Evolutionary conservation across 2,113 vertebrate genomes (phyloP).

Genomic region (Peromyscus maniculatus): DNA sequence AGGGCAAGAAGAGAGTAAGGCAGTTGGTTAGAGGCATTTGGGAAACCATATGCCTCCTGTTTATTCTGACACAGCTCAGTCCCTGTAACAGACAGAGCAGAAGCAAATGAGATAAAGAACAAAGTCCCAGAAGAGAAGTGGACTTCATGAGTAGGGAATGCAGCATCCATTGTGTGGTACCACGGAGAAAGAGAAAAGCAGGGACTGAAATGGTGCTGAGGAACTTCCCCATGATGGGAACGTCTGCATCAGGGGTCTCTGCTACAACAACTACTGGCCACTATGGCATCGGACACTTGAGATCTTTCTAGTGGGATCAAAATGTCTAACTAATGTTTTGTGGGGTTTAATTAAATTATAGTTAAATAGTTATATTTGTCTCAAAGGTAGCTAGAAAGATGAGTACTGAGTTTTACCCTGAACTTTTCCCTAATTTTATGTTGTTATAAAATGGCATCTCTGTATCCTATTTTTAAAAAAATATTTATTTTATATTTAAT

Average conservation of each 20-base stretch:
- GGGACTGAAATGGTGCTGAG: background rate
- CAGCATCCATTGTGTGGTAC: background rate
- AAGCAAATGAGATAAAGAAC: slow-evolving; percentile 44
- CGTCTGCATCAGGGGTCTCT: background rate
- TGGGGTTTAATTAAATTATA: background rate
- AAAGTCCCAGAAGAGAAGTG: background rate
- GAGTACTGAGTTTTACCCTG: background rate
- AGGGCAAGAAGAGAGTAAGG: background rate
- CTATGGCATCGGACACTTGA: background rate
- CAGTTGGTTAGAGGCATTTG: slow-evolving; percentile 24
- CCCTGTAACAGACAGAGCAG: background rate
- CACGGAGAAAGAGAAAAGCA: background rate
- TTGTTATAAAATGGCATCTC: background rate
- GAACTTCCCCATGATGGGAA: background rate
- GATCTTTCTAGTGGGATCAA: background rate
- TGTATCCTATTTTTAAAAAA: background rate
- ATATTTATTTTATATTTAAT: background rate
- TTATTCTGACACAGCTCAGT: slow-evolving; percentile 3
- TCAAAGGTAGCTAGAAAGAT: background rate
- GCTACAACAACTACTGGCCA: background rate
- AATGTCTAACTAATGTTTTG: background rate
- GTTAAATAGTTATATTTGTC: slow-evolving; percentile 29
- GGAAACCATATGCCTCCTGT: slow-evolving; percentile 7
- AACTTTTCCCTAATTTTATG: background rate
- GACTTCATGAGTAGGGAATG: background rate